Conservation (phyloP, 2,797 vertebrate species). For the Poecilia picta region DNA sequence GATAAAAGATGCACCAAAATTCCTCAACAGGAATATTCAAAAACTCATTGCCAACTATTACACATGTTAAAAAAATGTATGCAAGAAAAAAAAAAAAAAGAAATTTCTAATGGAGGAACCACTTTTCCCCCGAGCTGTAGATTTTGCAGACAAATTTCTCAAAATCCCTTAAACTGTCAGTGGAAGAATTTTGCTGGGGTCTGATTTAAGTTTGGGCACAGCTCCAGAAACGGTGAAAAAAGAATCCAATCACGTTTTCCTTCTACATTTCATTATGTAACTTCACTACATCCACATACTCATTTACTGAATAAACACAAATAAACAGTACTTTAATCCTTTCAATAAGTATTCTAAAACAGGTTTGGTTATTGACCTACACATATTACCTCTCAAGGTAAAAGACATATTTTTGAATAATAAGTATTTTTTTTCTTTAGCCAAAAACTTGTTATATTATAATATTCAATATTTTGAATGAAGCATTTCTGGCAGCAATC, state of each 20-base stretch:
- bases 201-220: not conserved
- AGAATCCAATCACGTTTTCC: not conserved
- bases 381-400: not conserved
- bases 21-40: not conserved
- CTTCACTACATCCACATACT: not conserved
- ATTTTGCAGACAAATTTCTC: not conserved
- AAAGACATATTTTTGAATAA: not conserved
- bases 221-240: not conserved
- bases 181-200: not conserved
- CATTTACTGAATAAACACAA: not conserved
- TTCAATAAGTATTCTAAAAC: not conserved
- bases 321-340: not conserved
- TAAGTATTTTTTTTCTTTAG: not conserved
- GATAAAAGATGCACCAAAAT: not conserved
- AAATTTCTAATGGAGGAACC: not conserved
- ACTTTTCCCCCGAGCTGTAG: not conserved
- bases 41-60: not conserved
- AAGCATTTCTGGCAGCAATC: not conserved
- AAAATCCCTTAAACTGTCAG: not conserved
- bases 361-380: not conserved
- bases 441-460: not conserved
- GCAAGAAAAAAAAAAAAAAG: not conserved
- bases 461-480: not conserved
- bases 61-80: not conserved
- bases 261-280: not conserved